phyloP scores from a whole-genome alignment of 2,113 vertebrate genomes.

The Meleagris gallopavo region DNA sequence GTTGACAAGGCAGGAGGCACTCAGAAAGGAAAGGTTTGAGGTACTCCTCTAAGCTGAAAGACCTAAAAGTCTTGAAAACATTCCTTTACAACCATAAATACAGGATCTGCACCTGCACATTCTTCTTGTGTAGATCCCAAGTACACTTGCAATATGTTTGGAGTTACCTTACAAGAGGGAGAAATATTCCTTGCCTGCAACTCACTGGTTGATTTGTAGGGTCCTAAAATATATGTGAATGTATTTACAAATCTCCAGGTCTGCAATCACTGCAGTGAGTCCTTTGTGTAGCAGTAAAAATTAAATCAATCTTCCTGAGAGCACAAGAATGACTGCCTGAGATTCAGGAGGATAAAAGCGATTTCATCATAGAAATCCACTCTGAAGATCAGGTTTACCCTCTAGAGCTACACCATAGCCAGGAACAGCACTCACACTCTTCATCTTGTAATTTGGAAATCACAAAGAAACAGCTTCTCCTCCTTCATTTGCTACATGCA shows the following conservation, averaged over 20 bases:
- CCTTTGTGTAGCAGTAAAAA: background rate
- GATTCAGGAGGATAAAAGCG: background rate
- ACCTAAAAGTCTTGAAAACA: background rate
- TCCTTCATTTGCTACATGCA: background rate
- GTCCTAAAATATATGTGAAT: background rate
- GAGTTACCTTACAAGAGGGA: background rate
- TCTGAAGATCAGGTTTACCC: background rate
- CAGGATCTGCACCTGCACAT: background rate
- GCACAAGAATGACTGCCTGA: accelerated
- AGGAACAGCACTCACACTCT: background rate
- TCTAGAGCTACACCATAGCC: background rate
- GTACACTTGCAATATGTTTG: background rate
- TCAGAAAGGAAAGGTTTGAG: background rate
- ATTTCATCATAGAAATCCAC: background rate
- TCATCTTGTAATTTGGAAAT: background rate
- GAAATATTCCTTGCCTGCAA: background rate
- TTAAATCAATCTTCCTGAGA: background rate
- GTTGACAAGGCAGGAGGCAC: background rate
- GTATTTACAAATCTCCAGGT: background rate
- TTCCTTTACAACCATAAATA: accelerated
- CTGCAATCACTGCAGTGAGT: background rate
- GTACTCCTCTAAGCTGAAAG: background rate
- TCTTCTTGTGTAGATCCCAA: background rate
- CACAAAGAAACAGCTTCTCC: background rate
- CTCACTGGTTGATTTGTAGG: background rate